Evolutionary conservation across 2,113 vertebrate species (phyloP), one percentile per base, ranked within the genome.

Genomic region (Megaceryle torquata): DNA sequence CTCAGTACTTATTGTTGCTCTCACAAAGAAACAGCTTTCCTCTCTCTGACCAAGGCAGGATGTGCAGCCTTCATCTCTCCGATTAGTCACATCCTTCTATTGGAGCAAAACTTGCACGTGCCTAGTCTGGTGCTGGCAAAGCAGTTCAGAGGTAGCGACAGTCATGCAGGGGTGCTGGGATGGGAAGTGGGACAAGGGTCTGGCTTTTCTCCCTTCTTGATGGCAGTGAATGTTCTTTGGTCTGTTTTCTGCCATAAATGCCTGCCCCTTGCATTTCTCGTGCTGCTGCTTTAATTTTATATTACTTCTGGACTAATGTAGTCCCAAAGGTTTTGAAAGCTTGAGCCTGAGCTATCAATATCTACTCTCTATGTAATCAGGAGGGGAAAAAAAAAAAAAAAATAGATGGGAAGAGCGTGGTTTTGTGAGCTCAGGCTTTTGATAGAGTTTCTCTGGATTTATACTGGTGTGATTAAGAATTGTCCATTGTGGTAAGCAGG

Each of bases 31-130:
- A 4, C 0, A 0, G 3, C 13, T 74, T 59, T 74, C 5, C 8
- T 64, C 5, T 5, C 19, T 74, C 31, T 10, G 6, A 13, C 35
- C 6, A 2, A 7, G 22, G 46, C 5, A 37, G 51, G 22, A 19
- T 0, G 0, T 0, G 0, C 2, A 59, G 48, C 6, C 2, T 59
- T 35, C 1, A 0, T 46, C 5, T 50, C 7, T 65, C 14, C 2
- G 3, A 3, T 12, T 19, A n/a, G 6, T 13, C 11, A 1, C 10
- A 1, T 21, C 18, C 6, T 28, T 59, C 3, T 10, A 2, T 8
- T 0, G 2, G 15, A 57, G 7, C 10, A 50, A 53, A 29, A 11
- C 9, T 2, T 22, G 13, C 11, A 28, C 7, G 13, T 18, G 31
- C 29, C 4, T 3, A 0, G 6, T 10, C 16, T 28, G 33, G 8